phyloP scores from a whole-genome alignment of 2,888 invertebrate genomes.

The Polyommatus icarus region DNA sequence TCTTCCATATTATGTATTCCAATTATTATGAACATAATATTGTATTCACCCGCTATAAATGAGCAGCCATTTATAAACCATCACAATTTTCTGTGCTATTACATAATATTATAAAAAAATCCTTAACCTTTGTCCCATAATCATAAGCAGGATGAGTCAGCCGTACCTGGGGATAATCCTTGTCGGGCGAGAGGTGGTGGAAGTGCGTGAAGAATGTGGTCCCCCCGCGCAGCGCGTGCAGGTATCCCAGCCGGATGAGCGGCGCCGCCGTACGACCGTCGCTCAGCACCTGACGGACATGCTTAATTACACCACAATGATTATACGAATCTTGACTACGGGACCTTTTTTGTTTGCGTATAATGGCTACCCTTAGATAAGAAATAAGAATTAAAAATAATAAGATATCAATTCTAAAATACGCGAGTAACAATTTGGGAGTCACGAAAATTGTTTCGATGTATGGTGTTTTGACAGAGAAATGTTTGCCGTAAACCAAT shows the following conservation, averaged over 20 bases:
- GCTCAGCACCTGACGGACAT: conserved; percentile 83
- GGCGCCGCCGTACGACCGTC: conserved; percentile 96
- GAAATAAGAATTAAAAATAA: not conserved
- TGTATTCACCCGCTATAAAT: not conserved
- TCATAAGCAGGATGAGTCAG: not conserved
- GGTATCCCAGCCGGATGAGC: conserved; percentile 87
- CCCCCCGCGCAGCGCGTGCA: conserved; percentile 89
- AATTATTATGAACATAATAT: not conserved
- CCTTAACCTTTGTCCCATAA: not conserved
- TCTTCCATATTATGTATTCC: not conserved
- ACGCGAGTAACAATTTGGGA: too few species aligned
- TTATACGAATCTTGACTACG: not conserved
- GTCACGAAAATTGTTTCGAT: too few species aligned
- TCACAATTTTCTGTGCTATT: not conserved
- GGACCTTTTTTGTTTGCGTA: not conserved
- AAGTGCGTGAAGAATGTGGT: conserved; percentile 94
- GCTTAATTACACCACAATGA: not conserved
- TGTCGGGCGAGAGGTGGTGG: conserved; percentile 90
- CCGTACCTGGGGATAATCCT: conserved; percentile 87
- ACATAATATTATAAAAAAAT: not conserved
- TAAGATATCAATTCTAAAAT: not conserved
- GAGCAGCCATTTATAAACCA: not conserved
- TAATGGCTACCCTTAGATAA: not conserved
- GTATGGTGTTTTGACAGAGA: not conserved
- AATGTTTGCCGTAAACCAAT: not conserved